Percentiles rank a stretch among this genome's conserved stretches.
phyloP scores from a whole-genome alignment of 1,140 invertebrate genomes.

The Cyclina sinensis region DNA sequence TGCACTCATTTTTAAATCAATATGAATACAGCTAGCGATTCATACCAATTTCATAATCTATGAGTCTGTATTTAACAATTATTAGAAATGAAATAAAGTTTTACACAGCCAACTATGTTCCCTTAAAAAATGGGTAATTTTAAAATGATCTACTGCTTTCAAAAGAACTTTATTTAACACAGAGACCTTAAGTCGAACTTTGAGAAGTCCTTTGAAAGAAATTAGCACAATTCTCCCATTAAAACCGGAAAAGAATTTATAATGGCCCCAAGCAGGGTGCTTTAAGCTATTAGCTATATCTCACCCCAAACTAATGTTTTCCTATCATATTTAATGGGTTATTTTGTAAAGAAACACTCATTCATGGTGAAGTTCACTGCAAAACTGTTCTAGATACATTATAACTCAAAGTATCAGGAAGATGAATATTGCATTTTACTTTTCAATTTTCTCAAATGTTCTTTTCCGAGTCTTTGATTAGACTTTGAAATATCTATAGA shows the following conservation, averaged over 20 bases:
- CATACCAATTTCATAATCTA: too few relatives aligned
- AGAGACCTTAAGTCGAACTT: not conserved
- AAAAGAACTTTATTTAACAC: constrained; percentile 30
- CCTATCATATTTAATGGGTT: constrained; percentile 60
- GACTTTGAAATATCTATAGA: not conserved
- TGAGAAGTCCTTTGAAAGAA: constrained; percentile 30
- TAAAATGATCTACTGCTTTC: constrained; percentile 45
- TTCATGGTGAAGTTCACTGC: not conserved
- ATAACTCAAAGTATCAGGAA: not conserved
- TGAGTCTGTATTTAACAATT: too few relatives aligned
- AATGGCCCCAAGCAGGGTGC: constrained; percentile 33
- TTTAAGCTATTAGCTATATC: constrained; percentile 41
- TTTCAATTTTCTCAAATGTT: constrained; percentile 15
- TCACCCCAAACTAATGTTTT: constrained; percentile 52
- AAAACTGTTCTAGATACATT: not conserved
- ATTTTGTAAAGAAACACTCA: constrained; percentile 47
- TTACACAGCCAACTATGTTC: too few relatives aligned
- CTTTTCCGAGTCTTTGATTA: not conserved
- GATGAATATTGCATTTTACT: not conserved
- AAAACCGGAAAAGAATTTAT: constrained; percentile 52
- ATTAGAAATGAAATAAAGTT: too few relatives aligned
- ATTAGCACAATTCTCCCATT: constrained; percentile 67
- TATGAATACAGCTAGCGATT: too few relatives aligned
- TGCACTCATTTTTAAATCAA: too few relatives aligned
- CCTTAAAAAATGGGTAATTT: constrained; percentile 12